phyloP scores from a whole-genome alignment of 2,113 vertebrate species.

The Origma solitaria region DNA sequence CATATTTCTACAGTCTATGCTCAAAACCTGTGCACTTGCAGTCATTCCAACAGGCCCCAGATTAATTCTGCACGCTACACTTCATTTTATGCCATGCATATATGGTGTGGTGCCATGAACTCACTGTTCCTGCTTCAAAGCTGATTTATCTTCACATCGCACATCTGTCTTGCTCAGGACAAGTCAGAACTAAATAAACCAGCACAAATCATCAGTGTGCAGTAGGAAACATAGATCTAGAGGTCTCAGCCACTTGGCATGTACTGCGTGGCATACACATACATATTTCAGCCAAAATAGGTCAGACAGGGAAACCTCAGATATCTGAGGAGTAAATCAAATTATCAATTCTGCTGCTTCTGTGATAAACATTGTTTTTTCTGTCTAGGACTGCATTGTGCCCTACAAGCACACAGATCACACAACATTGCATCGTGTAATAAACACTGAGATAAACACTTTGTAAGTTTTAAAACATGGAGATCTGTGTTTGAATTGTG shows the following conservation, averaged over 20 bases:
- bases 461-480: background rate
- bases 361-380: background rate
- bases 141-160: background rate
- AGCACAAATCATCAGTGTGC: background rate
- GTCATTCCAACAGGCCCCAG: background rate
- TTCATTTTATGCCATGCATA: background rate
- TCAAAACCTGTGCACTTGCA: background rate
- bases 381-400: background rate
- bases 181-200: background rate
- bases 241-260: background rate
- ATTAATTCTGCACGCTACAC: background rate
- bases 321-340: background rate
- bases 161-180: background rate
- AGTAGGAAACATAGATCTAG: background rate
- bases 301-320: background rate
- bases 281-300: background rate
- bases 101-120: background rate
- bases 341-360: background rate
- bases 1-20: background rate
- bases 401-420: background rate
- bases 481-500: background rate
- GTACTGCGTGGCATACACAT: background rate
- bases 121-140: background rate
- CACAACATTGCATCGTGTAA: background rate
- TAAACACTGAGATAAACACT: background rate